Base-by-base conservation (phyloP, 2,797 vertebrate genomes). In the Vipera ursinii region DNA sequence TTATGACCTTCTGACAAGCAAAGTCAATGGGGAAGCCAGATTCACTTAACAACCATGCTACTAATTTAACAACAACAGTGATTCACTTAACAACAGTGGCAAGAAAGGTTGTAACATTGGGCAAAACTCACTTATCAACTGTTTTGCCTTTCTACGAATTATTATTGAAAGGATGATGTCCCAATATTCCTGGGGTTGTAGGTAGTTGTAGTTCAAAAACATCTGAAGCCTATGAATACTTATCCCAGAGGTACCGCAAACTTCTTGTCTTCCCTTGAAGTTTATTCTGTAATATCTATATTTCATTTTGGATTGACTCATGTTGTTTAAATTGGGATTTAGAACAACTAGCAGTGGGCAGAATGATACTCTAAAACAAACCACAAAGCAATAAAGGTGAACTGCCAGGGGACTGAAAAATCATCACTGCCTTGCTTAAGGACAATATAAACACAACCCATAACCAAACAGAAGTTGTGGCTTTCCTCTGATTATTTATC, bases 271-370 rank as follows among this genome's bases (percentile, higher is more conserved):
- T 90, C 69, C 90, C 89, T 96, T 86, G 91, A 97, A 95, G 94
- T 86, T 94, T 94, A 94, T 60, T 63, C 57, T 86, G 92, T 89
- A 94, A 93, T 91, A 56, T 55, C 85, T 24, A 38, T 69, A 17
- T 10, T 32, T 92, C 88, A 78, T 91, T 88, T 89, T 92, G 85
- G 48, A 96, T 91, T 91, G 96, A 95, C 95, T 96, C 94, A 92
- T 69, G n/a, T 56, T 0, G 5, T 28, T 86, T 94, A 95, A 97
- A 96, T 95, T 94, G 95, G 96, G 95, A 93, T 94, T 91, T 95
- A 96, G 95, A 90, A 93, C 87, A 88, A 88, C 82, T 95, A 96
- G 92, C 91, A 94, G 91, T 91, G 92, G 93, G 95, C 93, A 94
- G 92, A 95, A 94, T 63, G 93, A 95, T 15, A 86, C 22, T 86